A percentile compares a stretch with the other conserved stretches of the same genome.
phyloP scores from a whole-genome alignment of 2,113 vertebrate species.

The Meles meles region DNA sequence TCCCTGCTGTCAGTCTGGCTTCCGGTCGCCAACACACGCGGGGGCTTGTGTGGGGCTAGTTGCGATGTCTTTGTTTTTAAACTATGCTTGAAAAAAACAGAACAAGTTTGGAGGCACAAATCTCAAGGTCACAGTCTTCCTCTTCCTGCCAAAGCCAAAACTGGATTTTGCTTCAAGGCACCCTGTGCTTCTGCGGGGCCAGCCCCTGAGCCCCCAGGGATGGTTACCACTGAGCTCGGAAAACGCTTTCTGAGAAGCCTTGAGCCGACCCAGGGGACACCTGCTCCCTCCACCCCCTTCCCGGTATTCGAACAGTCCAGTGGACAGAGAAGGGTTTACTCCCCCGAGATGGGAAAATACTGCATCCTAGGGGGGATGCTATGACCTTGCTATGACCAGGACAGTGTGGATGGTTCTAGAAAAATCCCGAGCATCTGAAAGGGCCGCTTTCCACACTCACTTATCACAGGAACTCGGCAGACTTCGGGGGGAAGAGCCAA shows the following conservation, averaged over 20 bases:
- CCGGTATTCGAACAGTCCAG: not conserved
- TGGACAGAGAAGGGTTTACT: not conserved
- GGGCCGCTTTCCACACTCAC: not conserved
- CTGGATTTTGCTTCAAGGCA: not conserved
- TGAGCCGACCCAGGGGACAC: too few species aligned
- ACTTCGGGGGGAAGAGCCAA: not conserved
- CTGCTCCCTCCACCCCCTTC: too few species aligned
- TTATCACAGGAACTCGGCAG: not conserved
- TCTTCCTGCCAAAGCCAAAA: not conserved
- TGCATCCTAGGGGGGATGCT: conserved; percentile 7
- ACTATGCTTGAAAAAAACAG: not conserved
- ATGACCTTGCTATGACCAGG: not conserved
- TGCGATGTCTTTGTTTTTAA: not conserved
- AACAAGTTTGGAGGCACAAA: not conserved
- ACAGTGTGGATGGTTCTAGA: conserved; percentile 21
- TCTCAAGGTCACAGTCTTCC: not conserved
- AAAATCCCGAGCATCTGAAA: not conserved
- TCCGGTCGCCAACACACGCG: not conserved
- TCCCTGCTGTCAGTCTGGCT: not conserved
- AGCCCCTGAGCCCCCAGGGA: not conserved
- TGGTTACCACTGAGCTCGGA: not conserved
- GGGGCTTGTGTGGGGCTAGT: not conserved
- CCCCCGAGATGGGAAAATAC: not conserved
- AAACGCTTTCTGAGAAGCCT: not conserved
- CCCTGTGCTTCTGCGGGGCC: not conserved